Evolutionary conservation across 2,113 vertebrate species (phyloP).

Genomic region (Ciconia stormi): DNA sequence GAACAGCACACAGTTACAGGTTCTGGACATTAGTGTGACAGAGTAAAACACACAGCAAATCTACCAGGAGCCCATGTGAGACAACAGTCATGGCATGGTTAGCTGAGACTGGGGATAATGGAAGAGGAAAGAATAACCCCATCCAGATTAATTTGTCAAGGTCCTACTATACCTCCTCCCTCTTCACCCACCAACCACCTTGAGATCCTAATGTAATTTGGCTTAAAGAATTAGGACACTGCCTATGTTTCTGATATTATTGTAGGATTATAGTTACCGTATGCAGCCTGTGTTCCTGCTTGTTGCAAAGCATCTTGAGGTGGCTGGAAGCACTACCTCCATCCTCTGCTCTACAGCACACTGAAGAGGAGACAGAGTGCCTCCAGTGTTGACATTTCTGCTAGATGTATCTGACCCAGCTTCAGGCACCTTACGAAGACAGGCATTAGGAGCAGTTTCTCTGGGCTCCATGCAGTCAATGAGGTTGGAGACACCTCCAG

Average conservation of each 20-base stretch:
- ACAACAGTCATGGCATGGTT: neutral
- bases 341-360: neutral
- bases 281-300: neutral
- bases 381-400: neutral
- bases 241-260: fast-evolving
- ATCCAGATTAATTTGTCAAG: neutral
- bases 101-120: neutral
- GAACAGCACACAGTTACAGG: neutral
- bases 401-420: neutral
- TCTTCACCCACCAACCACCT: neutral
- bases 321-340: neutral
- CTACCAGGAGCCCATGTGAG: neutral
- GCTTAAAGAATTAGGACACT: neutral
- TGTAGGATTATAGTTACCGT: neutral
- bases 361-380: neutral
- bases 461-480: neutral
- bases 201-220: neutral
- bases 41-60: neutral
- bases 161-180: neutral
- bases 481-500: neutral
- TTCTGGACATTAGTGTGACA: fast-evolving
- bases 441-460: neutral
- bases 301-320: neutral
- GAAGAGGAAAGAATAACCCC: neutral
- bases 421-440: neutral